Evolutionary conservation across 1,140 invertebrate species (phyloP), one percentile per base, ranked within the genome.

Genomic region (Drosophila subpulchrella): DNA sequence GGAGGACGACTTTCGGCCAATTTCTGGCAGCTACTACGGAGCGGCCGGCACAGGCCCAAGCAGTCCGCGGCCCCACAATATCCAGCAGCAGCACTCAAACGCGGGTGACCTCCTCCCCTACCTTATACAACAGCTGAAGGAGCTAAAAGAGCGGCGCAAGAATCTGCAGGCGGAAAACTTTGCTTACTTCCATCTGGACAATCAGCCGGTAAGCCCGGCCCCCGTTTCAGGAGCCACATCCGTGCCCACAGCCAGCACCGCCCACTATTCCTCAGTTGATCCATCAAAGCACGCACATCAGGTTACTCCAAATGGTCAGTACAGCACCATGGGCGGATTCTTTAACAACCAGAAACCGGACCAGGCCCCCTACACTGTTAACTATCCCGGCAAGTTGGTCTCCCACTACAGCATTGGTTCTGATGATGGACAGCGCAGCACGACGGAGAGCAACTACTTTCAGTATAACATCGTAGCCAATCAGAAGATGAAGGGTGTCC

Each of bases 271-370:
- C 7, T 27, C 60, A 2, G 41, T 70, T 20, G 54, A 54, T 32
- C 44, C 66, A 0, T 57, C 66, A 1, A 84, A 73, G 41, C 63
- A 62, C 4, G 20, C 46, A 3, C 62, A 75, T 2, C 80, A 79
- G 51, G 80, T 84, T 8, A 91, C 90, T 5, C 66, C 84, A 3
- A 92, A 93, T 70, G 92, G 92, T 38, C 93, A 94, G 15, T 92
- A 94, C 44, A 92, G 91, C 61, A 92, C 92, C 41, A 91, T 93
- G 77, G 94, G 94, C 41, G 94, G 94, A 38, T 94, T 94, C 91
- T 94, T 93, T 58, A 94, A 94, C 46, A 88, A 80, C 42, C 79
- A 81, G 36, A 20, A 34, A 3, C 4, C 41, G 10, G 60, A 82
- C 4, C 62, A 72, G n/a, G 27, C 30, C 4, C 44, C 78, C 8